A percentile compares a stretch with the other conserved stretches of the same genome.
phyloP scores from a whole-genome alignment of 2,797 vertebrate genomes.

The Diplodus sargus region DNA sequence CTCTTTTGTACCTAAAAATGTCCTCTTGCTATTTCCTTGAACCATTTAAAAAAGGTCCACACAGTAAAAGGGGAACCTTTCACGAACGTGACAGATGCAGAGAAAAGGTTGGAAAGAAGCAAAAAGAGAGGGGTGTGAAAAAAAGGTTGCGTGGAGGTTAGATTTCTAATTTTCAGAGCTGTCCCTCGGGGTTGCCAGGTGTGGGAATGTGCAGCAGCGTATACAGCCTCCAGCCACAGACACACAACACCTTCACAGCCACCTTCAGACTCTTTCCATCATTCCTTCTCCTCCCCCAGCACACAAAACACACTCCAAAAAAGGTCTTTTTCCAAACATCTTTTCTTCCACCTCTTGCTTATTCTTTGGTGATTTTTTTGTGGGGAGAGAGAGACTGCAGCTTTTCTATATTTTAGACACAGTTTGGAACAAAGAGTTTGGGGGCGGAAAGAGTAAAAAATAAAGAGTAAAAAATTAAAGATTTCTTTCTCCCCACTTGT shows the following conservation, averaged over 20 bases:
- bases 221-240: constrained; percentile 44
- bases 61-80: neutral
- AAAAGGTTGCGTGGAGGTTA: constrained; percentile 53
- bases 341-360: neutral
- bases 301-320: constrained; percentile 5
- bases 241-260: constrained; percentile 48
- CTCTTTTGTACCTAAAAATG: neutral
- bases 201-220: constrained; percentile 44
- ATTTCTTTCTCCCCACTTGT: neutral
- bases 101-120: neutral
- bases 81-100: neutral
- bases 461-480: neutral
- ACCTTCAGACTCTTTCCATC: constrained; percentile 29
- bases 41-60: neutral
- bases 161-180: constrained; percentile 52
- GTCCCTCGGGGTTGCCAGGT: constrained; percentile 65
- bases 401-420: neutral
- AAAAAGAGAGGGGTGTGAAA: constrained; percentile 5
- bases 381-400: too few species aligned
- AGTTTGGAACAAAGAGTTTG: neutral
- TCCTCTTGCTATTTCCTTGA: neutral
- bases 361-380: neutral
- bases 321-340: constrained; percentile 7
- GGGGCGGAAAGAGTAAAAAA: neutral
- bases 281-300: constrained; percentile 15